Percentiles rank a stretch among this genome's conserved stretches.
Conservation (phyloP, 2,797 vertebrate genomes). For the Ibycter americanus region DNA sequence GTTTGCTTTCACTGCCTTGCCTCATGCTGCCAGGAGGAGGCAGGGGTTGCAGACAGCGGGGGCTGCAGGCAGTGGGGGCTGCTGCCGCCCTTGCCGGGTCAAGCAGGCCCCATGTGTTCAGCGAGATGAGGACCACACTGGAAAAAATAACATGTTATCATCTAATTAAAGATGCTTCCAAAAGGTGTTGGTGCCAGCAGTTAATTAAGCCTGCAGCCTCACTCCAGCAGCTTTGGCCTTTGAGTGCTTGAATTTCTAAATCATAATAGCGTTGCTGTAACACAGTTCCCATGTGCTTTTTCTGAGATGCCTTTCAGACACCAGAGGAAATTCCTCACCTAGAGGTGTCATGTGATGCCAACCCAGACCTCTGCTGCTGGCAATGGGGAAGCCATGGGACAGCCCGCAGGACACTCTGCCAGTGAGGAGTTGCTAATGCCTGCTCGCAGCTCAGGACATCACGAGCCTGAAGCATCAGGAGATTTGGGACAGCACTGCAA, state of each 20-base stretch:
- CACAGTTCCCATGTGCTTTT: accelerated
- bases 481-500: not conserved
- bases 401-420: accelerated
- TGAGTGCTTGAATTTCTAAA: not conserved
- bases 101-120: not conserved
- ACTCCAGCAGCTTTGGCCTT: not conserved
- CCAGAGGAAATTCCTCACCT: not conserved
- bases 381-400: not conserved
- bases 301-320: not conserved
- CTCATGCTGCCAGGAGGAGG: not conserved
- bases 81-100: accelerated
- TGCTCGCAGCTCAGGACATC: not conserved
- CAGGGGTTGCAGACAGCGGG: not conserved
- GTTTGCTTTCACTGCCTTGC: not conserved
- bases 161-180: not conserved
- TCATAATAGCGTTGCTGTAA: accelerated
- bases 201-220: not conserved
- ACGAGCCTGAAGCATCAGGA: accelerated
- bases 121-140: not conserved
- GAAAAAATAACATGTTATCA: not conserved
- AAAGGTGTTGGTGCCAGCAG: not conserved
- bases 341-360: accelerated
- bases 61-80: not conserved
- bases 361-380: not conserved
- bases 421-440: not conserved